Base-by-base conservation (phyloP, 1,140 invertebrate genomes). In the Oedothorax gibbosus region DNA sequence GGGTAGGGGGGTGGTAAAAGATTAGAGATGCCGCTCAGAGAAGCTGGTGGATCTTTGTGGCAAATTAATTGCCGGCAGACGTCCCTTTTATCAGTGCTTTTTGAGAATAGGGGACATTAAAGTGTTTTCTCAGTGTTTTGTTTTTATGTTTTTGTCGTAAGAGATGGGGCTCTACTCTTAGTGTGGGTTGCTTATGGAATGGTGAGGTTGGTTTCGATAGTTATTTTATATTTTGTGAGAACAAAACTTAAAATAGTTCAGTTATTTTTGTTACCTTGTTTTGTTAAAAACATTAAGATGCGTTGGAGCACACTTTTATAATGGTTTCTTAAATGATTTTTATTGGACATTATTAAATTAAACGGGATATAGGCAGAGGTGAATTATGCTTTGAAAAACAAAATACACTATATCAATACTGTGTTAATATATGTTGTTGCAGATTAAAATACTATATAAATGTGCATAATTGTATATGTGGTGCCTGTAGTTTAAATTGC, bases 11-110 rank as follows among this genome's bases (percentile, higher is more conserved):
- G 14, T 14, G 69, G 18, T 12, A 68, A 72, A 20, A n/a, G 53
- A 73, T 73, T 73, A 73, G 35, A 73, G 71, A 73, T 57, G 53
- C 53, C 50, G n/a, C 50, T 56, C n/a, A 53, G 54, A 50, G 69
- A 20, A 4, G 51, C 18, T 12, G 54, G 20, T 18, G 18, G 54
- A 21, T 9, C 53, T 35, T 9, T 15, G 18, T 18, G 75, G 35
- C 14, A 65, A 77, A 77, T 65, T 77, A 77, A 77, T 77, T 65
- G 75, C 7, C n/a, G 15, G 11, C 21, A 20, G 35, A n/a, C 21
- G 4, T 9, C 35, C 18, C 12, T 62, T 62, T 62, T 62, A 62
- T 62, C 57, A 62, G 57, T 18, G 57, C 12, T 15, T 62, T 62
- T 62, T 18, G 57, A 18, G 57, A 12, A 12, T 18, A 18, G 57